Evolutionary conservation across 2,888 invertebrate species (phyloP).

Genomic region (Eretmocerus hayati): DNA sequence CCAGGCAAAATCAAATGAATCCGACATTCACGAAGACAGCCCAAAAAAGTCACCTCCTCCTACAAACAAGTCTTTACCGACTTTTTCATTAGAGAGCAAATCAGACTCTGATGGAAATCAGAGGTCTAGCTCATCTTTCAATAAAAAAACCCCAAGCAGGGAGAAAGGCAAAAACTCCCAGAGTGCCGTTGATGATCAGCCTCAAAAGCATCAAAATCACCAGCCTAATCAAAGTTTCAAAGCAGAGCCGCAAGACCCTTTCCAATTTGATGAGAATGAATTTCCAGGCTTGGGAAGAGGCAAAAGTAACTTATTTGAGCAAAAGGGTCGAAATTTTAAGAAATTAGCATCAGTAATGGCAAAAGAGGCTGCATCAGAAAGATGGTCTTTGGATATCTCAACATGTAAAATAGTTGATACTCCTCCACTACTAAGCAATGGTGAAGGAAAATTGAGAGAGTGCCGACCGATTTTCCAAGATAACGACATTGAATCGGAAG

Average conservation of each 20-base stretch:
- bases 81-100: constrained; percentile 1
- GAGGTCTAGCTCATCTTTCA: not conserved
- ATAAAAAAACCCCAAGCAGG: not conserved
- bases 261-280: constrained; percentile 1
- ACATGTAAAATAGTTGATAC: not conserved
- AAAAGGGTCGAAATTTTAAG: not conserved
- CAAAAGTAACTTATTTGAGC: not conserved
- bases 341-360: not conserved
- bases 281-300: constrained; percentile 1
- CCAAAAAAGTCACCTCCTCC: not conserved
- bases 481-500: constrained; percentile 15
- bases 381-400: constrained; percentile 10
- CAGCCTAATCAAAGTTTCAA: no score
- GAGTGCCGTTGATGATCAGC: no score
- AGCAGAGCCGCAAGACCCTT: not conserved
- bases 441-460: not conserved
- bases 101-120: not conserved
- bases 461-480: constrained; percentile 10
- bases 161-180: not conserved
- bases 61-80: not conserved
- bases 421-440: not conserved
- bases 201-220: no score
- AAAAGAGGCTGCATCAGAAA: constrained; percentile 4
- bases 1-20: no score
- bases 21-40: not conserved